Percentiles rank a stretch among this genome's conserved stretches.
Evolutionary conservation across 1,140 invertebrate genomes (phyloP).

Genomic region (Tribolium castaneum): DNA sequence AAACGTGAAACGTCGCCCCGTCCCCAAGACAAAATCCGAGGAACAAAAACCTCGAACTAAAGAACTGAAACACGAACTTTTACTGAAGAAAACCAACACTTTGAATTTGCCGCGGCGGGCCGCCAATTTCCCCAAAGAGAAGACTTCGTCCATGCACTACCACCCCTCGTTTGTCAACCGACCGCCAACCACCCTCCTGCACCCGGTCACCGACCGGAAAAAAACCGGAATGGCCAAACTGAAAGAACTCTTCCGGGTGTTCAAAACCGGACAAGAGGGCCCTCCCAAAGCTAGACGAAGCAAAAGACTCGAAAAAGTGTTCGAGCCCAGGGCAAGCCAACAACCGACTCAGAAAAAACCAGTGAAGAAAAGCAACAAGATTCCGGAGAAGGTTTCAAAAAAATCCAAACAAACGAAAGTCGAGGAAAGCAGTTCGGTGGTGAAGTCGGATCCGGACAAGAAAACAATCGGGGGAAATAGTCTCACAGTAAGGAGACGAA

Average conservation of each 20-base stretch:
- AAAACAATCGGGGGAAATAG: no score
- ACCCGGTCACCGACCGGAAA: neutral
- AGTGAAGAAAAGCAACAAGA: neutral
- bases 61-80: neutral
- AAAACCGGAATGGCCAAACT: neutral
- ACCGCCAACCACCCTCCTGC: neutral
- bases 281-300: neutral
- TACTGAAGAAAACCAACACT: neutral
- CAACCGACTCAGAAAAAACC: neutral
- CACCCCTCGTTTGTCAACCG: neutral
- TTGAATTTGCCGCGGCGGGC: neutral
- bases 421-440: no score
- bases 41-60: neutral
- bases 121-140: neutral
- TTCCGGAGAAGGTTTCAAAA: no score
- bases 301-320: neutral
- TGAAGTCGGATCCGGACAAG: no score
- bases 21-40: neutral
- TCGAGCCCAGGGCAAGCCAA: no score
- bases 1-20: neutral
- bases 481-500: no score
- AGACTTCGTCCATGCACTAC: neutral
- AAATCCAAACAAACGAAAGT: no score
- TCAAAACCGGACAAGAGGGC: neutral
- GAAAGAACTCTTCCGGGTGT: neutral